Conservation (phyloP, 2,113 vertebrate species). For the Rissa tridactyla region DNA sequence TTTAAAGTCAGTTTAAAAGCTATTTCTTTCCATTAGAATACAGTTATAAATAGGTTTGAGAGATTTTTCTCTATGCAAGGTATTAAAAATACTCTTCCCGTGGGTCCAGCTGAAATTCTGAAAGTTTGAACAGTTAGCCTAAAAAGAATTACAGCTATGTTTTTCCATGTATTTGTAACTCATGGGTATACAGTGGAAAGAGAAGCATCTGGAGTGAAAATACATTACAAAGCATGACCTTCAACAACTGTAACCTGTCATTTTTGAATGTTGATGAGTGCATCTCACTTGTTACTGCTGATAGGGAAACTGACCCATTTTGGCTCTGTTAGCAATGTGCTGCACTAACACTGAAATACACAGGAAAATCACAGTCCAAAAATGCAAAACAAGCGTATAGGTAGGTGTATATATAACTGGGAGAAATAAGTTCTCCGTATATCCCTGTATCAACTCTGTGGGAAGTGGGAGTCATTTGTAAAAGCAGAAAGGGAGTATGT, state of each 20-base stretch:
- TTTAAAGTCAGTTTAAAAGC: conserved; percentile 21
- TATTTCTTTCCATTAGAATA: conserved; percentile 36
- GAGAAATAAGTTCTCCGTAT: neutral
- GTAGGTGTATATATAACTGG: neutral
- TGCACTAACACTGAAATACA: neutral
- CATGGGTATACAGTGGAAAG: neutral
- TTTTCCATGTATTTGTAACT: conserved; percentile 16
- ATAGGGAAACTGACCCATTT: neutral
- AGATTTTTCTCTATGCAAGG: neutral
- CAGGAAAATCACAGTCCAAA: neutral
- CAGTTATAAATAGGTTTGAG: conserved; percentile 49
- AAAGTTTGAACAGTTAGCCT: neutral
- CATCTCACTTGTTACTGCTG: neutral
- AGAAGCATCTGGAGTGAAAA: conserved; percentile 23
- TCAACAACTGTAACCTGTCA: neutral
- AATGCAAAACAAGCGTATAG: neutral
- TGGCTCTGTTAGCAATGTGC: neutral
- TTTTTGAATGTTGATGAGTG: neutral
- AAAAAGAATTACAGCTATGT: conserved; percentile 18
- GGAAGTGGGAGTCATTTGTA: neutral
- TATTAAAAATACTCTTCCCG: conserved; percentile 55
- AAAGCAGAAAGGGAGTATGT: neutral
- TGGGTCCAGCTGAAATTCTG: conserved; percentile 27
- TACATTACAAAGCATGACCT: neutral
- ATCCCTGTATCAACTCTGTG: neutral